These are phyloP conservation scores for Hemicrepidius hirtus DNA, from an alignment of 2,888 invertebrate species.

Conservation along the genomic window DNA sequence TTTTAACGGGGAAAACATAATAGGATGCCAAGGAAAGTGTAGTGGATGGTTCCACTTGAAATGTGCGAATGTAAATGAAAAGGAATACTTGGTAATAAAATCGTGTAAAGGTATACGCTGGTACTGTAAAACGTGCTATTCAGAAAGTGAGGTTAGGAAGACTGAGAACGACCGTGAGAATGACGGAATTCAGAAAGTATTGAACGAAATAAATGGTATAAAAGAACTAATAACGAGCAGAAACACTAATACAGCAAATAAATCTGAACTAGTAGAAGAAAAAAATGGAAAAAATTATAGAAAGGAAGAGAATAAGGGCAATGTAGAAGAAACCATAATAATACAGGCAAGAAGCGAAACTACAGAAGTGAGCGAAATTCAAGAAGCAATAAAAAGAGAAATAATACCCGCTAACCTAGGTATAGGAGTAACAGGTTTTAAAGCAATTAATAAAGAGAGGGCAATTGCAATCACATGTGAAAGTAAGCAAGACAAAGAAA, in stretches of 20 bases:
- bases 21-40: background rate
- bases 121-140: background rate
- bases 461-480: background rate
- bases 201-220: background rate
- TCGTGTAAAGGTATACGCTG: background rate
- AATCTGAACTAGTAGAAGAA: too few relatives aligned
- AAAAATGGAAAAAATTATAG: too few relatives aligned
- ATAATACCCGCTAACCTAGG: background rate
- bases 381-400: background rate
- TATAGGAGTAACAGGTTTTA: background rate
- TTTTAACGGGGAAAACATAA: background rate
- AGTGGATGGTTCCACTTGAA: background rate
- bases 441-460: background rate
- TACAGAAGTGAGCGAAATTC: background rate
- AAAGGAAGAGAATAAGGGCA: too few relatives aligned
- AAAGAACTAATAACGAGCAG: too few relatives aligned
- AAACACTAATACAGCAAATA: too few relatives aligned
- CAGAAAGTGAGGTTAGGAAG: background rate
- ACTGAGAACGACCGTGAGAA: background rate
- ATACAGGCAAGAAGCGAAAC: too few relatives aligned
- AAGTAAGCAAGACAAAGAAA: background rate
- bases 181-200: background rate
- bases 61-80: background rate
- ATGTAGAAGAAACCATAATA: too few relatives aligned
- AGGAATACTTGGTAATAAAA: background rate